phyloP scores from a whole-genome alignment of 2,888 invertebrate species.

The Drosophila mimica region DNA sequence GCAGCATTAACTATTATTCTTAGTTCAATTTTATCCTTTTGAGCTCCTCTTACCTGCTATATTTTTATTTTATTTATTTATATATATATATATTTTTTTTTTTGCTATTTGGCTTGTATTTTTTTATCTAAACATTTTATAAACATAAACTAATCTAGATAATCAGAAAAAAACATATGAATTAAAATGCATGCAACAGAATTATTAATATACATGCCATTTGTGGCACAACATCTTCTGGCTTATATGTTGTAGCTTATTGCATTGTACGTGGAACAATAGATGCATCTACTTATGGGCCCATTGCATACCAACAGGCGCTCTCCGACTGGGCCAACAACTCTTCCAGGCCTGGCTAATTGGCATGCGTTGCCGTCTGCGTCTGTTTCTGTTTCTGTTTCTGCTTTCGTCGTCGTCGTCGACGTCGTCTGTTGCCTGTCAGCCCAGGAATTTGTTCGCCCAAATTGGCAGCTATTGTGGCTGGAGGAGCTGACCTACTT shows the following conservation, averaged over 20 bases:
- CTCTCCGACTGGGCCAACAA: constrained; percentile 23
- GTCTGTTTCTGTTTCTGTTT: constrained; percentile 44
- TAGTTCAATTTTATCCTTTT: neutral
- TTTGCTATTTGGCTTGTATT: neutral
- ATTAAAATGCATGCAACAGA: neutral
- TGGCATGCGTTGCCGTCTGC: constrained; percentile 60
- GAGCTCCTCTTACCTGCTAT: neutral
- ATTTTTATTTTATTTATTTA: neutral
- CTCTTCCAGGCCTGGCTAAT: constrained; percentile 56
- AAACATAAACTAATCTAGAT: constrained; percentile 4
- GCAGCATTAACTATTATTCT: neutral
- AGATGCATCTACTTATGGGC: constrained; percentile 7
- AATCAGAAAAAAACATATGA: neutral
- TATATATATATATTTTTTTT: too few species aligned
- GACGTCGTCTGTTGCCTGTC: constrained; percentile 67
- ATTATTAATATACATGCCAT: constrained; percentile 11
- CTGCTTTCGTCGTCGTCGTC: constrained; percentile 38
- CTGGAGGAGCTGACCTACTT: constrained; percentile 70
- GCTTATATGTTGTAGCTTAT: neutral
- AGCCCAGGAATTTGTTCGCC: constrained; percentile 74
- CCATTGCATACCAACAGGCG: constrained; percentile 56
- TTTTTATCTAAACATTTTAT: neutral
- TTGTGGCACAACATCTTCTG: neutral
- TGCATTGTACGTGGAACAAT: constrained; percentile 14
- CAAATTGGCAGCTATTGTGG: constrained; percentile 78